Base-by-base conservation (phyloP, 2,113 vertebrate genomes). In the Tachysurus vachellii region DNA sequence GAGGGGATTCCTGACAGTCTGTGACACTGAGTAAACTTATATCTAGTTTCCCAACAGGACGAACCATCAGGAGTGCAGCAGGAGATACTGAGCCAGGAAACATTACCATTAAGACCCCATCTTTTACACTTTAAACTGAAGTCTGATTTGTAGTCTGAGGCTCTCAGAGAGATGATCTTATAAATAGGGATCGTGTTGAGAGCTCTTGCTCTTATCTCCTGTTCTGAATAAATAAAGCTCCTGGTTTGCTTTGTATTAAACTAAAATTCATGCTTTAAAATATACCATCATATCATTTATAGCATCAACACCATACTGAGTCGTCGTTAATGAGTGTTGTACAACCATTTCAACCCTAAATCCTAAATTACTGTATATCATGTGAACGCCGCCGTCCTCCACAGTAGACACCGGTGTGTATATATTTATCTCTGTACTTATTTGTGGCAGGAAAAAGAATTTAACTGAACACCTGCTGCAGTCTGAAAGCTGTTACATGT, bases 401-500 rank as follows among this genome's bases (percentile, higher is more conserved):
- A 4, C 47, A 56, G 21, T 17, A 14, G 5, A 50, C 47, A 9
- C 47, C 14, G 23, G 12, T 76, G 19, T 10, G 23, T 66, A 28
- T 42, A 82, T 64, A 36, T 36, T 36, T 36, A 7, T 82, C 8
- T 26, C 75, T 12, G 23, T 56, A 82, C 8, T 82, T 28, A 56
- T 1, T 56, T 5, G 19, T 12, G 31, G 28, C 5, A 47, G 73
- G 36, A 44, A 31, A 50, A 50, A 83, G 14, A 26, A 21, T 75
- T 14, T 50, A 73, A 31, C 44, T 6, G 28, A 83, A 83, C 80
- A 87, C 80, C 80, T 82, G 86, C 86, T 82, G 28, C 14, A 42
- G 36, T 42, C 47, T 31, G 56, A 88, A 85, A 81, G 44, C 62
- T 73, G 53, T 42, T 42, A 57, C 5, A 19, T 57, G 28, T 14